Percentiles rank a stretch among this genome's conserved stretches.
phyloP scores from a whole-genome alignment of 1,140 invertebrate species.

The Leptinotarsa undecemlineata region DNA sequence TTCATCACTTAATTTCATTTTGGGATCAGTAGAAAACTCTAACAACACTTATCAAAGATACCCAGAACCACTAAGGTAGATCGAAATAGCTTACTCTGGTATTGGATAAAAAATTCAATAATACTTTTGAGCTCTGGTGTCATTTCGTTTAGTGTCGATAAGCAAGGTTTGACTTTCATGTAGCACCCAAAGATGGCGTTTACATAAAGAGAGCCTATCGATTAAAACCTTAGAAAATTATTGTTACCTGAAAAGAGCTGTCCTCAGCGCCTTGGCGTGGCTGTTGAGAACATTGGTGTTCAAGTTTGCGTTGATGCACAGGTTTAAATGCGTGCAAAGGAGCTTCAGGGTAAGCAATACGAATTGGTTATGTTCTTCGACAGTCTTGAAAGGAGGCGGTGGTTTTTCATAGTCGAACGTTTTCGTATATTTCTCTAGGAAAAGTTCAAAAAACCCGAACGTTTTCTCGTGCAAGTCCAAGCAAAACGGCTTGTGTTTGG shows the following conservation, averaged over 20 bases:
- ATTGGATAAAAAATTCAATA: no score
- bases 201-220: no score
- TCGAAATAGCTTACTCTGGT: no score
- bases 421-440: slow-evolving; percentile 64
- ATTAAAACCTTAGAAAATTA: no score
- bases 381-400: slow-evolving; percentile 57
- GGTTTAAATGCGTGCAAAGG: slow-evolving; percentile 64
- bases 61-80: no score
- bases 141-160: no score
- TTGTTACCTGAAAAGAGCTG: slow-evolving; percentile 60
- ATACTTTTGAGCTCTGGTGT: no score
- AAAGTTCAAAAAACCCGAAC: slow-evolving; percentile 61
- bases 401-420: slow-evolving; percentile 57
- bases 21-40: no score
- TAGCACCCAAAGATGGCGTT: no score
- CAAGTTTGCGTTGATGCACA: slow-evolving; percentile 60
- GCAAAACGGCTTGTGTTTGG: slow-evolving; percentile 66
- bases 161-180: no score
- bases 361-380: slow-evolving; percentile 65
- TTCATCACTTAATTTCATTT: no score
- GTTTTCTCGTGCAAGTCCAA: slow-evolving; percentile 67
- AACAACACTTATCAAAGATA: no score
- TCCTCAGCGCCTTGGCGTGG: slow-evolving; percentile 62
- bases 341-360: slow-evolving; percentile 64
- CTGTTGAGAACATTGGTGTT: slow-evolving; percentile 58